Evolutionary conservation across 2,113 vertebrate genomes (phyloP).

Genomic region (Cisticola juncidis): DNA sequence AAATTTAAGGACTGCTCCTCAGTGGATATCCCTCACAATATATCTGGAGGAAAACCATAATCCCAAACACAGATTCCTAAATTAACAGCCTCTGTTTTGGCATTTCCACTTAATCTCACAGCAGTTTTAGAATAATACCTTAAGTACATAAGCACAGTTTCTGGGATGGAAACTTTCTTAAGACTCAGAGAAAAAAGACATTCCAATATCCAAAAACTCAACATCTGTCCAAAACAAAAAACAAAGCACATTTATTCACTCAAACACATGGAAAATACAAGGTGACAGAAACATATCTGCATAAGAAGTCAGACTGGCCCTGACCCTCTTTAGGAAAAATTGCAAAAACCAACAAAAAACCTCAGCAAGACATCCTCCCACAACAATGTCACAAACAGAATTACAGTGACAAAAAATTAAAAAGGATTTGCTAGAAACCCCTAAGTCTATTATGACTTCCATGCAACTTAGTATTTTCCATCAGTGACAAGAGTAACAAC

Average conservation of each 20-base stretch:
- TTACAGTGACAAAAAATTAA: background rate
- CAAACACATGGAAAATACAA: background rate
- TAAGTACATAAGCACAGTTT: background rate
- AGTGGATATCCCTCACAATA: background rate
- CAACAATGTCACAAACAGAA: background rate
- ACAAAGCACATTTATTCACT: background rate
- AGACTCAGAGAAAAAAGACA: background rate
- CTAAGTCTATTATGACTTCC: background rate
- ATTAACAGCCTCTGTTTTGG: background rate
- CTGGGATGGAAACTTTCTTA: background rate
- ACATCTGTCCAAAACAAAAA: slow-evolving; percentile 8
- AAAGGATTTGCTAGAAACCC: background rate
- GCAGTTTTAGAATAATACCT: background rate
- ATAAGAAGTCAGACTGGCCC: background rate
- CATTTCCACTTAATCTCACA: background rate
- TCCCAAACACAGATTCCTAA: background rate
- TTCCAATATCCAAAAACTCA: background rate
- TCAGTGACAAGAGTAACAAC: background rate
- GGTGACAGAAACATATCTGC: background rate
- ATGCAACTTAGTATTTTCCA: background rate
- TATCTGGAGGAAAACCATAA: background rate
- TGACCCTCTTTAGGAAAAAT: background rate
- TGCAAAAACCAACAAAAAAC: background rate
- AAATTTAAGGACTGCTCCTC: background rate
- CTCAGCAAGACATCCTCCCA: background rate